Conservation (phyloP, 2,797 vertebrate species). For the Helicolenus hilgendorfi region DNA sequence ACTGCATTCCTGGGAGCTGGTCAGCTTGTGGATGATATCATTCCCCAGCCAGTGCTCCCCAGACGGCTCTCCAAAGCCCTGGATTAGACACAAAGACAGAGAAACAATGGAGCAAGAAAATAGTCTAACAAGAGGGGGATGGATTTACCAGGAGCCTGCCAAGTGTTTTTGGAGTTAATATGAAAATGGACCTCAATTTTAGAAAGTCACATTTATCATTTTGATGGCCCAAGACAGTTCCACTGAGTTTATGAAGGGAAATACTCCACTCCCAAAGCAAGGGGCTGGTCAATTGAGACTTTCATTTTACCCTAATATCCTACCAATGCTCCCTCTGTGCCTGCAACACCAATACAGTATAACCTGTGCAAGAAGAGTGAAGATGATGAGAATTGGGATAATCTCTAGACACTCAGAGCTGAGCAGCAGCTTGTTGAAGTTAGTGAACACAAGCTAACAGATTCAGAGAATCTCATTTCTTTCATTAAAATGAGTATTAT, state of each 20-base stretch:
- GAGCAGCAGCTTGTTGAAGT: no score
- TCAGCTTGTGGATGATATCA: conserved; percentile 91
- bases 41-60: conserved; percentile 94
- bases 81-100: conserved; percentile 63
- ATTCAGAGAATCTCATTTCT: no score
- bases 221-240: conserved; percentile 48
- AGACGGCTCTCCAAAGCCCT: conserved; percentile 92
- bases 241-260: conserved; percentile 45
- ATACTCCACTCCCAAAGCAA: conserved; percentile 54
- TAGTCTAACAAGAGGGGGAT: conserved; percentile 26
- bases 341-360: background rate
- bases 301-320: conserved; percentile 47
- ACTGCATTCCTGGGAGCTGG: conserved; percentile 86
- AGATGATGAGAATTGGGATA: background rate
- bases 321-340: conserved; percentile 21
- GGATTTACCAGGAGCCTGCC: conserved; percentile 56
- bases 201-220: conserved; percentile 70
- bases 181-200: conserved; percentile 58
- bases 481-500: no score
- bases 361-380: background rate
- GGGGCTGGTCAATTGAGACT: conserved; percentile 30
- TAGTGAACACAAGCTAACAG: fast-evolving
- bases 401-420: background rate
- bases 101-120: conserved; percentile 57
- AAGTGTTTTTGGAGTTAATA: conserved; percentile 57